Percentiles rank a stretch among this genome's conserved stretches.
Conservation (phyloP, 1,140 invertebrate species). For the Steinernema feltiae region DNA sequence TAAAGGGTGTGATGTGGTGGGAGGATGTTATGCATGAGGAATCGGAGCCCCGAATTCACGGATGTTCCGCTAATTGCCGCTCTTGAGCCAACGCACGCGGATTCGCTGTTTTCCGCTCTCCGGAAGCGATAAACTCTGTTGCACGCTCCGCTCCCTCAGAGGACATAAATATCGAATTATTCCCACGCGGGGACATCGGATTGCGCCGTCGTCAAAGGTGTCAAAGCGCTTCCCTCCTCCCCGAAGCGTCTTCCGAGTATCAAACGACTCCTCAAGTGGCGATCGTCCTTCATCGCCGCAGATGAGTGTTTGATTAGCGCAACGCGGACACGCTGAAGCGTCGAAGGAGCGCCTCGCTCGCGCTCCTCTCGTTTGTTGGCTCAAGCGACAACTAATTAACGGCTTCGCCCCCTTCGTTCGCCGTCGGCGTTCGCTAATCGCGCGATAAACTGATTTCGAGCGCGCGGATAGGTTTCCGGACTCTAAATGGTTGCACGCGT, state of each 20-base stretch:
- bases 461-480: background rate
- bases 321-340: background rate
- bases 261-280: background rate
- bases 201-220: too few species aligned
- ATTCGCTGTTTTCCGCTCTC: too few species aligned
- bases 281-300: background rate
- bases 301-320: constrained; percentile 8
- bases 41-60: too few species aligned
- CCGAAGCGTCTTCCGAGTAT: too few species aligned
- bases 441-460: constrained; percentile 1
- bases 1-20: too few species aligned
- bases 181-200: too few species aligned
- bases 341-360: background rate
- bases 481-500: background rate
- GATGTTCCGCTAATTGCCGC: too few species aligned
- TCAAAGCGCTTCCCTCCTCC: too few species aligned
- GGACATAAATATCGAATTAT: background rate
- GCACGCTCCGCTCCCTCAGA: background rate
- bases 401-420: background rate
- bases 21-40: too few species aligned
- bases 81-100: too few species aligned
- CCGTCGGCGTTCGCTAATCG: background rate
- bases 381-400: background rate
- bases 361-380: background rate
- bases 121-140: too few species aligned